Base-by-base conservation (phyloP, 2,113 vertebrate species). In the Rynchops niger region DNA sequence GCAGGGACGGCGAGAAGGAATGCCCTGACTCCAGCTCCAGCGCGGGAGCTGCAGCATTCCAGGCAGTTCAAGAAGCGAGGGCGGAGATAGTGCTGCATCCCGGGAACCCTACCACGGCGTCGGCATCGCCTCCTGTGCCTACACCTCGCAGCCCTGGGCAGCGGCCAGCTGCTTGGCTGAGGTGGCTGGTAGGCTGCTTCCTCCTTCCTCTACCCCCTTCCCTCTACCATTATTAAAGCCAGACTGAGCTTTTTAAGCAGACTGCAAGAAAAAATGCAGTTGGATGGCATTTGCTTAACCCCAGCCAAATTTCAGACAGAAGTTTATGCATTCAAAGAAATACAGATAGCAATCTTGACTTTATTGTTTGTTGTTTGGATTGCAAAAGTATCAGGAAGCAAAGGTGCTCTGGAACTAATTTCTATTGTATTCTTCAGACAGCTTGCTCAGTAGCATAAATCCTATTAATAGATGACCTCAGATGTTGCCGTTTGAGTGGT, bases 391-490 rank as follows among this genome's bases (percentile, higher is more conserved):
- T 65, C 66, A 90, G 86, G 86, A 96, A 96, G 49, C 40, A 89
- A 95, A 96, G 86, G 96, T 95, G 84, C 53, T 80, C 91, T 95
- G 70, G 36, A 96, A 94, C 73, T 95, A 85, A 93, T 91, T 95
- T 92, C 77, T 93, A 66, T 91, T 95, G 91, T 95, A 23, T 90
- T 96, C 89, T 89, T 58, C 58, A 95, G 82, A 93, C 36, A 73
- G 45, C 58, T 94, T 93, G 65, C 78, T 93, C 67, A 47, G 62
- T 93, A 92, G 80, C 45, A 52, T 71, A 92, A 92, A 86, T 91
- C 42, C 66, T 95, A 70, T 90, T 93, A 91, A 93, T 76, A 91
- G 70, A 76, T 82, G 42, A 85, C 62, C 69, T 88, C 85, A 84
- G 71, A 92, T 69, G 55, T 26, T 94, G 76, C 40, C 45, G 88